Conservation (phyloP, 2,797 vertebrate genomes). For the Kryptopterus vitreolus region DNA sequence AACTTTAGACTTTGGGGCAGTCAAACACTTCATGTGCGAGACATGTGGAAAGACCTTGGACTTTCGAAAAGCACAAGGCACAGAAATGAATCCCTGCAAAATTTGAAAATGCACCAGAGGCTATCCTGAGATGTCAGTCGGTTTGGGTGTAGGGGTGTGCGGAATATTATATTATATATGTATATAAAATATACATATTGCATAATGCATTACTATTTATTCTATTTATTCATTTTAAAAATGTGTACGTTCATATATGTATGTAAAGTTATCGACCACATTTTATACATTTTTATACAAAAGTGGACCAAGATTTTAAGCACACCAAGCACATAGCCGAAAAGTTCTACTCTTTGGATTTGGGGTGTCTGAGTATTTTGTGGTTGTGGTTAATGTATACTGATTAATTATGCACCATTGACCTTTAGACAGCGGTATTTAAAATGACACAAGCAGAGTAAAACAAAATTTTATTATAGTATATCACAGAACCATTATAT, state of each 20-base stretch:
- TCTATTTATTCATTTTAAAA: too few species aligned
- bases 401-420: not conserved
- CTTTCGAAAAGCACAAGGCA: not conserved
- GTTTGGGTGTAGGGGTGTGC: constrained; percentile 43
- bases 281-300: too few species aligned
- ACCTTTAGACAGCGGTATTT: not conserved
- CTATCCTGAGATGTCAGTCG: constrained; percentile 55
- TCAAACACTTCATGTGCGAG: constrained; percentile 62
- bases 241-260: too few species aligned
- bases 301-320: not conserved
- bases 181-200: too few species aligned
- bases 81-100: constrained; percentile 39
- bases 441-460: not conserved
- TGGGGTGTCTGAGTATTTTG: not conserved
- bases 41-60: constrained; percentile 60
- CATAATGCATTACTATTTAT: too few species aligned
- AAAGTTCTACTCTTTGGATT: too few species aligned
- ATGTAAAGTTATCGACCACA: too few species aligned
- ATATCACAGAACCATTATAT: not conserved
- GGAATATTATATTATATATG: too few species aligned
- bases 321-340: not conserved
- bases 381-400: not conserved
- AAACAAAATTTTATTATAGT: not conserved
- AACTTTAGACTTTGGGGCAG: too few species aligned
- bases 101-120: constrained; percentile 58